Evolutionary conservation across 2,797 vertebrate species (phyloP), one percentile per base, ranked within the genome.

Genomic region (Takifugu rubripes): DNA sequence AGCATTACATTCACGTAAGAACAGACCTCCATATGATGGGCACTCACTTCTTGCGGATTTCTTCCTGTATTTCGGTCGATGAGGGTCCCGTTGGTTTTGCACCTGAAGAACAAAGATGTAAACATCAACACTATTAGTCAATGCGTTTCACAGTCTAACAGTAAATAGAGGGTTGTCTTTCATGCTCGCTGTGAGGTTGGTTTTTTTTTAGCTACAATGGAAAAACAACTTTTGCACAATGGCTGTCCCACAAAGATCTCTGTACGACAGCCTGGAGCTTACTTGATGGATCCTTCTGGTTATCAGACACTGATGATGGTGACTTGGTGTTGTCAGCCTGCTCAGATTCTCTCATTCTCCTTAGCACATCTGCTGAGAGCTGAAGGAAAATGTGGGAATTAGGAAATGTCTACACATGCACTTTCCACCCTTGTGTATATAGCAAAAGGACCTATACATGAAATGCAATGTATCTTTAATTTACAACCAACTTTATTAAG

Each of bases 351-450:
- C 80, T 85, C 90, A 92, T 91, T 67, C 91, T 75, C 44, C 68
- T 75, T 33, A 90, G 82, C 52, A 92, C 86, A 59, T 91, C 83
- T 3, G 81, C 82, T 26, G 91, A 91, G 27, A 92, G 84, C 91
- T 92, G 77, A 44, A 65, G 16, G 56, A 56, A 36, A 76, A 56
- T 9, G 15, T 25, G 51, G 36, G 25, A 52, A 54, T 25, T 9
- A 7, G 7, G 43, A 45, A 16, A 68, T 12, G 24, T 17, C 42
- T 17, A 77, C 21, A 49, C 24, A 49, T 33, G 46, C 7, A 48
- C 44, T 33, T 10, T 33, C 8, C 33, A 11, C 33, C 33, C 33
- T 33, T 36, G 33, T 36, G 33, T 14, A 3, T 40, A 5, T 14
- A 12, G 36, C 36, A 12, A 4, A 11, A 40, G 36, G 31, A 15